These are phyloP conservation scores for Saguinus oedipus DNA, from an alignment of 2,797 vertebrate species.

Conservation along the genomic window DNA sequence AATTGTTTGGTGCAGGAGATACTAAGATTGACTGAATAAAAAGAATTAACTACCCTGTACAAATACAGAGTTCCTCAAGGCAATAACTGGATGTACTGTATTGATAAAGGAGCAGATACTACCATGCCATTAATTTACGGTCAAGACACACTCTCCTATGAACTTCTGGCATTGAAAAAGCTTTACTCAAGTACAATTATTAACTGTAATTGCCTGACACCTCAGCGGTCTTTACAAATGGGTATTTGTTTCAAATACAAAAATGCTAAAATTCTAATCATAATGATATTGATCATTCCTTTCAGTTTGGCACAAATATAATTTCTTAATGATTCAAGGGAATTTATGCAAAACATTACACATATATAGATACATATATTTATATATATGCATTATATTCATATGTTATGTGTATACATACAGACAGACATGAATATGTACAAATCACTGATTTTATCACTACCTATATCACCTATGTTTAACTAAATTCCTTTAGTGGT, in stretches of 20 bases:
- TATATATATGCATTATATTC: not conserved
- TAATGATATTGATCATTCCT: not conserved
- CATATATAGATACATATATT: not conserved
- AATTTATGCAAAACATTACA: not conserved
- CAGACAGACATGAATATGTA: not conserved
- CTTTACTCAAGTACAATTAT: not conserved
- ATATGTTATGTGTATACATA: not conserved
- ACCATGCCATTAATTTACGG: not conserved
- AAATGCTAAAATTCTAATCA: not conserved
- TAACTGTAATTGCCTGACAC: not conserved
- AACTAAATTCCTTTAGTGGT: not conserved
- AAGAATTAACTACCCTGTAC: not conserved
- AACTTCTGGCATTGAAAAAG: not conserved
- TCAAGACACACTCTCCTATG: not conserved
- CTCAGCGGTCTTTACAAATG: not conserved
- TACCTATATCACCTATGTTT: not conserved
- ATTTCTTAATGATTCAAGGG: not conserved
- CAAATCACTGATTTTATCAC: not conserved
- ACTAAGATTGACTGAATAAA: not conserved
- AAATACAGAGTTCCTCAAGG: not conserved
- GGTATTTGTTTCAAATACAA: not conserved
- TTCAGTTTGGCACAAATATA: not conserved
- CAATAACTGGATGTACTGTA: accelerated
- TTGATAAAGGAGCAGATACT: not conserved
- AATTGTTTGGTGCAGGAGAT: not conserved